Evolutionary conservation across 1,140 invertebrate species (phyloP), one percentile per base, ranked within the genome.

Genomic region (Luehdorfia chinensis): DNA sequence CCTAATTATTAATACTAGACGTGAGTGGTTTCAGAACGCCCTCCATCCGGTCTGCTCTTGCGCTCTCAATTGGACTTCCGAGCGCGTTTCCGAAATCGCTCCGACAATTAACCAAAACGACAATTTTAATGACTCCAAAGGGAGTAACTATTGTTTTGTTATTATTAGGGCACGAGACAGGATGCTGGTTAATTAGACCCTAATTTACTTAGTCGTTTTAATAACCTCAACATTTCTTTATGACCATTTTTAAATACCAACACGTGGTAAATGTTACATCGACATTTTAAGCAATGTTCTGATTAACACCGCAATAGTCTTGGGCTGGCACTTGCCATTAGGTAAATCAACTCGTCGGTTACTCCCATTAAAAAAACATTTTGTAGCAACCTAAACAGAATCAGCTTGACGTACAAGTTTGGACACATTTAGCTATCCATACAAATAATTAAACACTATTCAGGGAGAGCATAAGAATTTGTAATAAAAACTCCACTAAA

Each of bases 1-100:
- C 25, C 34, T 50, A 41, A 46, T 50, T 33, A 46, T 46, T 47
- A 62, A 55, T 30, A 64, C 68, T 62, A 65, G 56, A 33, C 32
- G 52, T 50, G 56, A 67, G 66, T 66, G 63, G 70, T 80, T 77
- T 75, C 71, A 80, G 72, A 70, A 53, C 51, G 58, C 60, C 59
- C 58, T 59, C 57, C 76, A 75, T 84, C 80, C 80, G 80, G 75
- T 60, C 59, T 56, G 50, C 47, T 58, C 55, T 37, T 64, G 66
- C 69, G 79, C 62, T 74, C 80, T 68, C 78, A 85, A 85, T 85
- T 85, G 81, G 69, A 85, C 81, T 85, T 85, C 81, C 81, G 78
- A 85, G 55, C 61, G 59, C 65, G 63, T 79, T 81, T 84, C 80
- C 77, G 80, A 84, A 81, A 79, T 78, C 75, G 70, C 65, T 76